These are phyloP conservation scores for Tipula confusa DNA, from an alignment of 2,888 invertebrate species.

Conservation along the genomic window DNA sequence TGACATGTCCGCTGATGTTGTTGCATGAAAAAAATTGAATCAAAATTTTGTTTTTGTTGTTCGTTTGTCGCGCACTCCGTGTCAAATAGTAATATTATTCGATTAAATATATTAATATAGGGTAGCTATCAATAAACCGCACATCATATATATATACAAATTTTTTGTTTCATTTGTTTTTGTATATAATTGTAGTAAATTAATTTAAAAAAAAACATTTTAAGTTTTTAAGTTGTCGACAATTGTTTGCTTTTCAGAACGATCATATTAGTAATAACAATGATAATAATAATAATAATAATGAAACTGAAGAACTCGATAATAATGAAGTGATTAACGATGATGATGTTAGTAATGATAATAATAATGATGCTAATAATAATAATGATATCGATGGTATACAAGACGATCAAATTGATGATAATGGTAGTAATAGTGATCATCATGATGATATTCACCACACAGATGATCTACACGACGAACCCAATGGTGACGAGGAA, in stretches of 20 bases:
- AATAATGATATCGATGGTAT: slow-evolving; percentile 32
- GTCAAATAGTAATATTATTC: not conserved
- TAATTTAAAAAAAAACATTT: not conserved
- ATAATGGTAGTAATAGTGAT: slow-evolving; percentile 34
- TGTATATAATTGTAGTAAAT: not conserved
- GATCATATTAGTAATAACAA: slow-evolving; percentile 43
- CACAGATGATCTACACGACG: slow-evolving; percentile 35
- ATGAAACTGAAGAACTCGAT: not conserved
- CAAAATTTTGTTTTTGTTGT: not conserved
- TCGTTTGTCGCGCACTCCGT: not conserved
- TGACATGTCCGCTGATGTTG: not conserved
- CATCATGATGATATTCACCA: slow-evolving; percentile 33
- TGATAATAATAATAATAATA: not conserved
- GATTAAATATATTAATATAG: not conserved
- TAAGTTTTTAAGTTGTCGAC: slow-evolving; percentile 43
- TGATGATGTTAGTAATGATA: slow-evolving; percentile 4
- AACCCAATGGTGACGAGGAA: slow-evolving; percentile 37
- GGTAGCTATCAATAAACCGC: not conserved
- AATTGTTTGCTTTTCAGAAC: slow-evolving; percentile 52
- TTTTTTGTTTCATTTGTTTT: not conserved
- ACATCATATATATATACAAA: not conserved
- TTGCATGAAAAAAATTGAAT: not conserved
- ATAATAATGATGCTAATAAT: slow-evolving; percentile 30
- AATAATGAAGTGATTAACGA: not conserved
- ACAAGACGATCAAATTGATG: slow-evolving; percentile 33